A percentile compares a stretch with the other conserved stretches of the same genome.
Evolutionary conservation across 2,113 vertebrate genomes (phyloP).

Genomic region (Sula dactylatra): DNA sequence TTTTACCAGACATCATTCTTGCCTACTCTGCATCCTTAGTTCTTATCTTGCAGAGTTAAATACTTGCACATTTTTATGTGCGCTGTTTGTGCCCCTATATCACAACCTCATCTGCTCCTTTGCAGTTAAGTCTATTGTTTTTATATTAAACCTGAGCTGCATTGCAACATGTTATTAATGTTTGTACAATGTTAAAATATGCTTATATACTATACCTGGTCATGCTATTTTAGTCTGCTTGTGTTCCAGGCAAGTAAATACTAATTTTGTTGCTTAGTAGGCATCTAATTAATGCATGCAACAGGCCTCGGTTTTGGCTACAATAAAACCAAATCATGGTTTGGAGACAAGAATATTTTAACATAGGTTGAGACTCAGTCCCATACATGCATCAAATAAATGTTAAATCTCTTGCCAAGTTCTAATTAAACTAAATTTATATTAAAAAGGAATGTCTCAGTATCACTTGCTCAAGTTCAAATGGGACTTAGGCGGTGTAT

Average conservation of each 20-base stretch:
- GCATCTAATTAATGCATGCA: not conserved
- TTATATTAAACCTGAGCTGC: not conserved
- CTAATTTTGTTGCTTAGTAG: not conserved
- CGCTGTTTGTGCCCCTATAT: not conserved
- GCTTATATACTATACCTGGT: not conserved
- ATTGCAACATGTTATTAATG: not conserved
- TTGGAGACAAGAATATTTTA: not conserved
- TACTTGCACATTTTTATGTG: not conserved
- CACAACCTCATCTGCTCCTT: not conserved
- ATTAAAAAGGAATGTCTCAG: not conserved
- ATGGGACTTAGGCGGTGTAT: not conserved
- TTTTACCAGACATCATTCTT: slow-evolving; percentile 26
- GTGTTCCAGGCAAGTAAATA: not conserved
- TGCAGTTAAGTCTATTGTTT: not conserved
- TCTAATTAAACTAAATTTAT: not conserved
- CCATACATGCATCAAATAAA: not conserved
- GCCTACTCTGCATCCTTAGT: not conserved
- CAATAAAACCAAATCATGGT: not conserved
- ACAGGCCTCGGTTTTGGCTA: not conserved
- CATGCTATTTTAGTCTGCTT: not conserved
- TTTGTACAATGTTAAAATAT: not conserved
- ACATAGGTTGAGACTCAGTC: not conserved
- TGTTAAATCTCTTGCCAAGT: not conserved
- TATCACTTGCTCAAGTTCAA: not conserved
- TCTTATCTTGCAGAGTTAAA: not conserved